Evolutionary conservation across 2,888 invertebrate genomes (phyloP), one percentile per base, ranked within the genome.

Genomic region (Tolmerus cingulatus): DNA sequence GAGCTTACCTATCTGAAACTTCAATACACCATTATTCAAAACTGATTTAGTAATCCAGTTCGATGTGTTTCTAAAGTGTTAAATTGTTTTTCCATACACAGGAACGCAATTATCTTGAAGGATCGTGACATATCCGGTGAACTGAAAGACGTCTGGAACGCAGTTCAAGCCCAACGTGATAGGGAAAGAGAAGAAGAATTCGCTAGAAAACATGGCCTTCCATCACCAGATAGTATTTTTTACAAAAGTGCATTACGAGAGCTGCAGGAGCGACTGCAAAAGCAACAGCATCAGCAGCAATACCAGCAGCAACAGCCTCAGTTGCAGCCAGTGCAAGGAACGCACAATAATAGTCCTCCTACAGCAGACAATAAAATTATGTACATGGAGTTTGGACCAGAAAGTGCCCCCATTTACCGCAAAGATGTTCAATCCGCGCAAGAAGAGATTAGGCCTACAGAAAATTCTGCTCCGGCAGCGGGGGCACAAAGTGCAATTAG

Each of bases 71-170:
- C 0, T 27, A 66, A 12, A 0, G 0, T 23, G 8, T 12, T 27
- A 8, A 23, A 66, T 66, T 12, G 12, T 27, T 66, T 66, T 51
- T 51, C 16, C n/a, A 51, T 51, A 87, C 78, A 14, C 87, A 93
- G 93, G 88, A 92, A 92, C 90, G 94, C 95, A 2, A 91, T 94
- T 16, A 95, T 96, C 89, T 91, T 96, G 43, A 95, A 94, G 90
- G 95, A 96, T 90, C 93, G 95, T 34, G 96, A 96, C 91, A 93
- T 96, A 88, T 95, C 95, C 0, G 96, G 96, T 0, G 96, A 96
- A 91, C 91, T 96, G 30, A 96, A 96, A 90, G 96, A 96, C 90
- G 95, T 96, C 1, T 96, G 96, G 96, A 94, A 95, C 23, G 95
- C 95, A 0, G 95, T 96, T 2, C 95, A 96, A 89, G 92, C 92